phyloP scores from a whole-genome alignment of 2,113 vertebrate species.

The Rattus norvegicus region GRCr8 NC_086032.1:99309501-99310000 shows the following conservation, averaged over 20 bases:
- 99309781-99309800: slow-evolving; percentile 62
- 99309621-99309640: slow-evolving; percentile 56
- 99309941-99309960: slow-evolving; percentile 11
- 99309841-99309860: slow-evolving; percentile 74
- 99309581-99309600: slow-evolving; percentile 9
- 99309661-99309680: slow-evolving; percentile 40
- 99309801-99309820: slow-evolving; percentile 70
- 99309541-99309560: background rate
- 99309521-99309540: background rate
- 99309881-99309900: slow-evolving; percentile 80
- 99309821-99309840: slow-evolving; percentile 77
- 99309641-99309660: slow-evolving; percentile 41
- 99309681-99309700: slow-evolving; percentile 18
- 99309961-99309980: background rate
- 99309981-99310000: background rate
- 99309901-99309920: slow-evolving; percentile 68
- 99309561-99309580: slow-evolving; percentile 27
- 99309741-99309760: background rate
- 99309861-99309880: slow-evolving; percentile 81
- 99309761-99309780: slow-evolving; percentile 6
- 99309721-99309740: slow-evolving; percentile 62
- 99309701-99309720: slow-evolving; percentile 23
- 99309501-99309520: background rate
- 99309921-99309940: slow-evolving; percentile 23
- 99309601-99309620: slow-evolving; percentile 59